phyloP scores from a whole-genome alignment of 2,888 invertebrate genomes.

The Heliothis peltigera region DNA sequence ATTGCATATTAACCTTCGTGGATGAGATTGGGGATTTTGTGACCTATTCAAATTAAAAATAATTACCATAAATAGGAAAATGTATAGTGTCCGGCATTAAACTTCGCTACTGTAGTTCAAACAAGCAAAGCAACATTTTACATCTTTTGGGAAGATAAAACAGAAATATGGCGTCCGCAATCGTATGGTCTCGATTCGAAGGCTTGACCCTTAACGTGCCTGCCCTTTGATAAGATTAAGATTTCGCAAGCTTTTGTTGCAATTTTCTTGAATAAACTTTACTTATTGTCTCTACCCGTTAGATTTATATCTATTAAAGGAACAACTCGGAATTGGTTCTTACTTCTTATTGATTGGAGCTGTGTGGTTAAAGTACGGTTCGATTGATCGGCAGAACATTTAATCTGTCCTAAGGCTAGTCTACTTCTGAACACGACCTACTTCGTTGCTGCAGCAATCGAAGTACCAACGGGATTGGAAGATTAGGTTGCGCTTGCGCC shows the following conservation, averaged over 20 bases:
- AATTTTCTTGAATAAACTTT: slow-evolving; percentile 30
- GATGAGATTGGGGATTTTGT: neutral
- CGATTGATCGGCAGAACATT: slow-evolving; percentile 24
- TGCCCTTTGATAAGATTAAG: slow-evolving; percentile 18
- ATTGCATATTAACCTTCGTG: neutral
- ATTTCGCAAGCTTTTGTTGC: slow-evolving; percentile 29
- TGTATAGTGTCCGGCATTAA: neutral
- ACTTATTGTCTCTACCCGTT: slow-evolving; percentile 26
- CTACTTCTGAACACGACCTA: slow-evolving; percentile 29
- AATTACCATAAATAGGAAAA: neutral
- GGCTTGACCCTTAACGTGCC: slow-evolving; percentile 26
- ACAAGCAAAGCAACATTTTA: slow-evolving; percentile 7
- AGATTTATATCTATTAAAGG: slow-evolving; percentile 32
- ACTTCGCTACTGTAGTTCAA: slow-evolving; percentile 5
- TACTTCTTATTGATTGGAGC: slow-evolving; percentile 49
- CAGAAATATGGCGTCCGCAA: slow-evolving; percentile 16
- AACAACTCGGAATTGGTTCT: slow-evolving; percentile 33
- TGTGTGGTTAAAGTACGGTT: slow-evolving; percentile 40
- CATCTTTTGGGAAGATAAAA: slow-evolving; percentile 11
- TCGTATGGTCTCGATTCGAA: slow-evolving; percentile 30
- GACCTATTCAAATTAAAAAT: neutral
- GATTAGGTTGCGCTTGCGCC: slow-evolving; percentile 43
- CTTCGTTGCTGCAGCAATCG: slow-evolving; percentile 41
- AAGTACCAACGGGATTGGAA: slow-evolving; percentile 46
- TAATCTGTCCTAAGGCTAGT: slow-evolving; percentile 40